Percentiles rank a stretch among this genome's conserved stretches.
Conservation (phyloP, 2,113 vertebrate species). For the Notiomystis cincta region DNA sequence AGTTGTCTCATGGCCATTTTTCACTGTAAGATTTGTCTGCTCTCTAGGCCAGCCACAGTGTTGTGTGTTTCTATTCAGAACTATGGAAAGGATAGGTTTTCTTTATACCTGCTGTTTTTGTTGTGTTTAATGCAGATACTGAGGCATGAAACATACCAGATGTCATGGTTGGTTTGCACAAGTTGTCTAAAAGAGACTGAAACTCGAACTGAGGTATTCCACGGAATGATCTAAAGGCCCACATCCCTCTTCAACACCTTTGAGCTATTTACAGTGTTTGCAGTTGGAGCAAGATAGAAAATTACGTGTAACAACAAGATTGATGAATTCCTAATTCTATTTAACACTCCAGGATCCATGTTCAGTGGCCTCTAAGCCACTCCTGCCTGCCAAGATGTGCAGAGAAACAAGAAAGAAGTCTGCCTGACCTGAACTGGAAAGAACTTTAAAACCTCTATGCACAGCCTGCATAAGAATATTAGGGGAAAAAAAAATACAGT, state of each 20-base stretch:
- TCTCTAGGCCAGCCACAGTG: background rate
- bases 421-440: background rate
- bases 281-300: background rate
- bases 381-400: background rate
- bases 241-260: background rate
- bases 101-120: background rate
- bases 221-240: background rate
- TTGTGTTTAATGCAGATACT: background rate
- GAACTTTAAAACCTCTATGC: background rate
- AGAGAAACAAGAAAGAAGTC: background rate
- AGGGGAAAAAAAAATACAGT: background rate
- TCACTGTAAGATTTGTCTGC: background rate
- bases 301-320: background rate
- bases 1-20: background rate
- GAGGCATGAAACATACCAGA: background rate
- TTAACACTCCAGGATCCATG: background rate
- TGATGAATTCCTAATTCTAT: background rate
- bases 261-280: background rate
- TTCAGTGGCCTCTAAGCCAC: background rate
- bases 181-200: background rate
- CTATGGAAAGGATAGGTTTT: fast-evolving
- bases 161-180: background rate
- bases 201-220: background rate
- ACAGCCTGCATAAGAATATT: constrained; percentile 2
- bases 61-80: background rate